These are phyloP conservation scores for Oikopleura dioica DNA, from an alignment of 23 tunicate genomes.

Conservation along the genomic window DNA sequence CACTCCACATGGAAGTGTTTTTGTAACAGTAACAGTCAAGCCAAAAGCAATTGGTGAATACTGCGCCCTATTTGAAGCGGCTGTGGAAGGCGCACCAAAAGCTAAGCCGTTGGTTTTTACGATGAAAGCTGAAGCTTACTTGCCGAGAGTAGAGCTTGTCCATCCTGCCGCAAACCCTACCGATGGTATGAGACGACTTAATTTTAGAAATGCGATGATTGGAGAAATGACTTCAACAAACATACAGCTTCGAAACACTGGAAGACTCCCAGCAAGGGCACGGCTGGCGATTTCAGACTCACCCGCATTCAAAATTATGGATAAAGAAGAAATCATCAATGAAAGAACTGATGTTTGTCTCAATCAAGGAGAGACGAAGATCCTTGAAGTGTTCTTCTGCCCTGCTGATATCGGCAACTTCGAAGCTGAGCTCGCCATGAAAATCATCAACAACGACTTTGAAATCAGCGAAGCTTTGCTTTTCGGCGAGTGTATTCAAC, in stretches of 20 bases:
- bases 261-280: neutral
- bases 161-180: neutral
- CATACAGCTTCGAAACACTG: neutral
- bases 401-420: neutral
- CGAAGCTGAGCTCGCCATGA: neutral
- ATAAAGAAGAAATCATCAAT: neutral
- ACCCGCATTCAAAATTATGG: neutral
- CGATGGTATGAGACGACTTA: neutral
- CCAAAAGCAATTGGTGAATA: conserved; percentile 68
- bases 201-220: neutral
- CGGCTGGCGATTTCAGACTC: no score
- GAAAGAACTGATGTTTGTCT: neutral
- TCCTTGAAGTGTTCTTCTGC: neutral
- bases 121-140: neutral
- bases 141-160: neutral
- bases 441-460: neutral
- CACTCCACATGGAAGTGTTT: conserved; percentile 42
- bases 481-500: neutral
- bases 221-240: neutral
- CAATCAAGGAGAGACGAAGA: neutral
- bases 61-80: conserved; percentile 29
- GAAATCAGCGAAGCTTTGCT: neutral
- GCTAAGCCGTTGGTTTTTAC: neutral
- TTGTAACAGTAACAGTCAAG: conserved; percentile 40
- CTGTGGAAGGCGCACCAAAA: neutral